Evolutionary conservation across 2,888 invertebrate species (phyloP), one percentile per base, ranked within the genome.

Genomic region (Cremastinae sp.): DNA sequence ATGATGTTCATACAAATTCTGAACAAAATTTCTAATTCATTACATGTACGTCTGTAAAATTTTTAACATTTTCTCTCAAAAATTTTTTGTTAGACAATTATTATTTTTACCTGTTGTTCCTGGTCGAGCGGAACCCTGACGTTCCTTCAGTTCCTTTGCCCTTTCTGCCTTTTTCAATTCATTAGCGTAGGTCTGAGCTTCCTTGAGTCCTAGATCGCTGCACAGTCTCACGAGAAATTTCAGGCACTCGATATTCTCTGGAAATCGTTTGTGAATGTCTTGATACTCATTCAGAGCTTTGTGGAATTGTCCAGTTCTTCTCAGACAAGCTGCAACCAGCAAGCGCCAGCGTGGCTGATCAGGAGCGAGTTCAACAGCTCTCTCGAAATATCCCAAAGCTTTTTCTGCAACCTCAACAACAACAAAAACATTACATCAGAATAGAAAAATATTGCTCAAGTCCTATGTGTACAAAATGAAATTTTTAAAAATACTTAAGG

Each of bases 201-300:
- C 98, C 43, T 95, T 93, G 86, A 98, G 92, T 0, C 98, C 98
- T 84, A 98, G 92, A 87, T 98, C 97, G 39, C 95, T 95, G 86
- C 96, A 96, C 59, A 98, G 90, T 81, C 96, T 93, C n/a, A 97
- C 95, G 84, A 98, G 92, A 87, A 96, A 94, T 90, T 96, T 95
- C 64, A 98, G 90, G 90, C 98, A 98, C 87, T 98, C 97, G 0
- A 96, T 93, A 89, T 98, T 98, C 78, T 98, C 98, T 0, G 99
- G 99, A 89, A 99, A 99, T 81, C 94, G 93, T 16, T 93, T 91
- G 86, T 98, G 96, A 84, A 98, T 95, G 81, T 93, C 93, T 90
- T 96, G 96, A 90, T 97, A 98, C 0, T 95, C 92, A 5, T 94
- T 91, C 16, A 97, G 91, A 7, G 97, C 97, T 83, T 95, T 94